These are phyloP conservation scores for Epinephelus lanceolatus DNA, from an alignment of 2,113 vertebrate genomes.

Conservation along the genomic window DNA sequence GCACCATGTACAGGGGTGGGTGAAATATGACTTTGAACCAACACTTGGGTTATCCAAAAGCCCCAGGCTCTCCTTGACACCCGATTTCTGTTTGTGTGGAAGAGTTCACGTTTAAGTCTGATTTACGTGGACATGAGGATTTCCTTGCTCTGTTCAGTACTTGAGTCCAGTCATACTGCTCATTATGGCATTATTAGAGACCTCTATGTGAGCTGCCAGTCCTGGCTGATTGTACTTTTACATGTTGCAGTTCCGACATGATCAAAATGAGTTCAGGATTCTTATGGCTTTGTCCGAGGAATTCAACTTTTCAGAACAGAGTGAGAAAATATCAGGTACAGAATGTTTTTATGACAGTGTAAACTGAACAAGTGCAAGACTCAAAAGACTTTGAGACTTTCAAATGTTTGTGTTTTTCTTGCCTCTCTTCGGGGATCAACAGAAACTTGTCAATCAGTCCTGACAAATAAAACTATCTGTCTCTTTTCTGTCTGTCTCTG, in stretches of 20 bases:
- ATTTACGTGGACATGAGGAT: conserved; percentile 37
- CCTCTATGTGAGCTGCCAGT: conserved; percentile 26
- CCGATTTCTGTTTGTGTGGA: conserved; percentile 4
- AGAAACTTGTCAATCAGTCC: conserved; percentile 17
- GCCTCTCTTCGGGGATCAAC: not conserved
- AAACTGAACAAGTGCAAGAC: not conserved
- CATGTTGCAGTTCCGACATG: conserved; percentile 48
- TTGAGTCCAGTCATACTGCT: conserved; percentile 49
- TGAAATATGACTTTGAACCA: conserved; percentile 32
- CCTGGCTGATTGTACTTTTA: conserved; percentile 15
- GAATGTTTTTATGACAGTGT: conserved; percentile 1
- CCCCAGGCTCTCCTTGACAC: not conserved
- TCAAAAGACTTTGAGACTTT: conserved; percentile 21
- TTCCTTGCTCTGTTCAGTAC: conserved; percentile 50
- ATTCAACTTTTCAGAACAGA: not conserved
- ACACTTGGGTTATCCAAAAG: not conserved
- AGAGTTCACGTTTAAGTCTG: conserved; percentile 8
- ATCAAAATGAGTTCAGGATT: conserved; percentile 18
- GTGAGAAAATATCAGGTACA: too few species aligned
- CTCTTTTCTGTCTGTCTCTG: not conserved
- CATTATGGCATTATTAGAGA: conserved; percentile 49
- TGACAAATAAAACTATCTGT: not conserved
- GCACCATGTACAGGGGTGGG: conserved; percentile 63
- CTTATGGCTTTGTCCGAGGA: not conserved
- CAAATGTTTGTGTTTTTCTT: conserved; percentile 19